A percentile compares a stretch with the other conserved stretches of the same genome.
Evolutionary conservation across 2,888 invertebrate genomes (phyloP).

Genomic region (Aproaerema taeniolella): DNA sequence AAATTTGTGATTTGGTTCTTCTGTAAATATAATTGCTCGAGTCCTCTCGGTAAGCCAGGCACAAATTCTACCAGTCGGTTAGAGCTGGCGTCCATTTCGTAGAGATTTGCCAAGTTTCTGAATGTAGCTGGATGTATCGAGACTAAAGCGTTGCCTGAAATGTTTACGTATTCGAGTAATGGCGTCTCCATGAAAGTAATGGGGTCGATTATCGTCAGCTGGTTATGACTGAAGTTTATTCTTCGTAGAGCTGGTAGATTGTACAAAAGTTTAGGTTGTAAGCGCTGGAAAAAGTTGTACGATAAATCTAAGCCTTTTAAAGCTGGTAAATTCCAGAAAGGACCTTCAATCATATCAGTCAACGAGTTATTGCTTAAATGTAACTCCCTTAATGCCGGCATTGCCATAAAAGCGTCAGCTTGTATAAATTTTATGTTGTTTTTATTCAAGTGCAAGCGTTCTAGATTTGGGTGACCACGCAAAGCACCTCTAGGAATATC

Average conservation of each 20-base stretch:
- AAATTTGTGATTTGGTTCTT: constrained; percentile 83
- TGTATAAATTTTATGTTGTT: constrained; percentile 86
- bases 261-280: constrained; percentile 84
- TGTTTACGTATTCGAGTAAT: constrained; percentile 86
- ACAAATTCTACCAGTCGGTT: constrained; percentile 86
- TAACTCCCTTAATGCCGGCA: constrained; percentile 90
- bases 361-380: constrained; percentile 90
- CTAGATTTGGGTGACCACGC: constrained; percentile 87
- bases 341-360: constrained; percentile 82
- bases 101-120: constrained; percentile 83
- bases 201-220: constrained; percentile 82
- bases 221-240: constrained; percentile 87
- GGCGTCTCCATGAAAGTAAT: constrained; percentile 84
- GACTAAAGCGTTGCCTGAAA: constrained; percentile 85
- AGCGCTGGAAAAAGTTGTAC: constrained; percentile 82
- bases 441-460: constrained; percentile 87
- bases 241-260: constrained; percentile 86
- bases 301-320: constrained; percentile 91
- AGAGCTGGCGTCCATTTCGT: constrained; percentile 86
- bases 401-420: constrained; percentile 87
- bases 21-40: constrained; percentile 85
- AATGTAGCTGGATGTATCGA: constrained; percentile 87
- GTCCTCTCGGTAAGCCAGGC: constrained; percentile 85
- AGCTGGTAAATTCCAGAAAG: constrained; percentile 90
- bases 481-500: constrained; percentile 88